Conservation (phyloP, 2,888 invertebrate species). For the Cephus sareptanus region DNA sequence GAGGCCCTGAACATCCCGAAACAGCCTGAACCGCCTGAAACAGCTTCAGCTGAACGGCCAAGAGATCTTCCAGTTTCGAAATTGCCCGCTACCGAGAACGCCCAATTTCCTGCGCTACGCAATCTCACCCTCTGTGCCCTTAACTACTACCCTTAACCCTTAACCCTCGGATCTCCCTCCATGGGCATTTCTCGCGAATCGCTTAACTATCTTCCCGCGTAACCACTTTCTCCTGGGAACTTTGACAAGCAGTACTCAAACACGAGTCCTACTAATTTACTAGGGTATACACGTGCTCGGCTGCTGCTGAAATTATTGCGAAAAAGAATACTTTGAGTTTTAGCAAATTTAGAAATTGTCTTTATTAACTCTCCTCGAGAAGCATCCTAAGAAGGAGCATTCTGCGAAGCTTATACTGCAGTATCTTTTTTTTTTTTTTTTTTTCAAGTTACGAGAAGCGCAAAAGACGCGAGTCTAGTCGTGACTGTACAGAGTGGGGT, state of each 20-base stretch:
- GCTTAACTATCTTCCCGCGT: neutral
- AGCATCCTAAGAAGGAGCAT: neutral
- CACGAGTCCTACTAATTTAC: neutral
- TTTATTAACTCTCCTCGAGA: neutral
- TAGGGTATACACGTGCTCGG: neutral
- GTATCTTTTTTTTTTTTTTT: neutral
- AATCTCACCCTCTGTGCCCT: neutral
- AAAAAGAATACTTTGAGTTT: neutral
- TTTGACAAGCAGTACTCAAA: neutral
- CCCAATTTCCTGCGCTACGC: neutral
- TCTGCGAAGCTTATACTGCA: neutral
- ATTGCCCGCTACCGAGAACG: conserved; percentile 17
- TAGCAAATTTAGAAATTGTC: neutral
- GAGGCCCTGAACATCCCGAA: conserved; percentile 18
- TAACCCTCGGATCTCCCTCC: neutral
- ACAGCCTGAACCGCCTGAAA: conserved; percentile 9
- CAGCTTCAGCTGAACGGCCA: neutral
- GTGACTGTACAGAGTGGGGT: neutral
- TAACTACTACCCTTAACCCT: neutral
- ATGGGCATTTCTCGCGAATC: neutral
- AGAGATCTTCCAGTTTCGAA: conserved; percentile 29
- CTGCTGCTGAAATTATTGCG: neutral
- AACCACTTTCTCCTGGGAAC: neutral
- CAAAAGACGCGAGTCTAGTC: neutral
- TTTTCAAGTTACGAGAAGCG: neutral